These are phyloP conservation scores for Liopterus haemorrhoidalis DNA, from an alignment of 2,888 invertebrate genomes.

Conservation along the genomic window DNA sequence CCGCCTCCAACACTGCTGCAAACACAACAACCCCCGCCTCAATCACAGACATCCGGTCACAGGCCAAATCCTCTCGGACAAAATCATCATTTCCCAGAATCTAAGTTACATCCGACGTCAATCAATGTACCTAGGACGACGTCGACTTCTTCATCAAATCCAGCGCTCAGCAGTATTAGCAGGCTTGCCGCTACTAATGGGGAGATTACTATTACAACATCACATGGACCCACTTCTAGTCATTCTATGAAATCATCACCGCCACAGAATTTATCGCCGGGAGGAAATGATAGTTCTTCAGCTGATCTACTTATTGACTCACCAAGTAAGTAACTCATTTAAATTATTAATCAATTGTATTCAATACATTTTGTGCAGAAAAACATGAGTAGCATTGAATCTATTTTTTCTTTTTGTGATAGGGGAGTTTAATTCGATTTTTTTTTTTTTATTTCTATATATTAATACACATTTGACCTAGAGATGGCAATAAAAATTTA, in stretches of 20 bases:
- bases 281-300: constrained; percentile 57
- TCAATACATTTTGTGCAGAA: too few relatives aligned
- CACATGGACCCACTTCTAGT: constrained; percentile 54
- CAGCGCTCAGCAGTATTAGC: constrained; percentile 62
- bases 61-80: constrained; percentile 31
- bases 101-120: constrained; percentile 37
- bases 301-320: constrained; percentile 73
- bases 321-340: constrained; percentile 84
- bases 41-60: constrained; percentile 42
- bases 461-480: too few relatives aligned
- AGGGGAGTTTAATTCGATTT: too few relatives aligned
- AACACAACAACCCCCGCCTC: constrained; percentile 27
- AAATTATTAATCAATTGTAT: too few relatives aligned
- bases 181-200: constrained; percentile 72
- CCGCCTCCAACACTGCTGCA: constrained; percentile 30
- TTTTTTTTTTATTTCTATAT: too few relatives aligned
- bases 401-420: too few relatives aligned
- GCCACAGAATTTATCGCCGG: constrained; percentile 56
- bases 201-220: constrained; percentile 77
- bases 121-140: constrained; percentile 32
- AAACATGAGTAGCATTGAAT: too few relatives aligned
- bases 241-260: constrained; percentile 61
- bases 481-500: too few relatives aligned
- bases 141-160: constrained; percentile 50
- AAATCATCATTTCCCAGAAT: constrained; percentile 39